These are phyloP conservation scores for Amblyopsis hoosieri DNA, from an alignment of 2,797 vertebrate species.

Conservation along the genomic window DNA sequence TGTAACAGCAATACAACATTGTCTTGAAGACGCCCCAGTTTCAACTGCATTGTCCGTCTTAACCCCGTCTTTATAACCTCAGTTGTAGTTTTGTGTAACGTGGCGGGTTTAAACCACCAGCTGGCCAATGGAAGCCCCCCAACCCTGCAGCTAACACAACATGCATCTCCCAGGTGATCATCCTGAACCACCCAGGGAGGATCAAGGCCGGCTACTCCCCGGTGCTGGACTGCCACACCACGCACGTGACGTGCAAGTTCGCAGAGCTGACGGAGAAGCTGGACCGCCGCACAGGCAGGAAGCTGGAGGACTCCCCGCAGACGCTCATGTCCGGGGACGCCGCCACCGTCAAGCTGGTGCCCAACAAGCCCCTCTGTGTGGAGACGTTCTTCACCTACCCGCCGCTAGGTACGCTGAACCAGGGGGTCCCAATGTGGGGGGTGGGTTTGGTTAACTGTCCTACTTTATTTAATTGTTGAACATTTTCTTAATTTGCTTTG, in stretches of 20 bases:
- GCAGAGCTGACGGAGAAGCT: conserved; percentile 82
- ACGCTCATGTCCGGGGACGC: conserved; percentile 80
- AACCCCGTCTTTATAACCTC: no score
- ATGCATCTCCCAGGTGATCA: conserved; percentile 72
- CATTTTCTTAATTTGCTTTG: no score
- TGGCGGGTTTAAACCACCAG: no score
- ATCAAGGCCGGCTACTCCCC: conserved; percentile 81
- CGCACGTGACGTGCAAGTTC: conserved; percentile 83
- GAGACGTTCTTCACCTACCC: conserved; percentile 85
- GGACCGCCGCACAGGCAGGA: conserved; percentile 76
- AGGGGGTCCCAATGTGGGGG: not conserved
- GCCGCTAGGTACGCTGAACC: conserved; percentile 70
- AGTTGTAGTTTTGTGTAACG: no score
- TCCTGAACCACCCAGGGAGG: conserved; percentile 85
- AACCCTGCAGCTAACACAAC: no score
- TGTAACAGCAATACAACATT: no score
- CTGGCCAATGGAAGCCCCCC: no score
- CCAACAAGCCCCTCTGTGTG: conserved; percentile 84
- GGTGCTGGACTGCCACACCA: conserved; percentile 83
- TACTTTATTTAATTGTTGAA: no score
- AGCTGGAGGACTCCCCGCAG: conserved; percentile 76
- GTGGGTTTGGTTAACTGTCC: not conserved
- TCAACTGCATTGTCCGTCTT: no score
- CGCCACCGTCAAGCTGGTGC: conserved; percentile 78
- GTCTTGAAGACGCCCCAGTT: no score